Base-by-base conservation (phyloP, 2,888 invertebrate species). In the Ephialtes manifestator region DNA sequence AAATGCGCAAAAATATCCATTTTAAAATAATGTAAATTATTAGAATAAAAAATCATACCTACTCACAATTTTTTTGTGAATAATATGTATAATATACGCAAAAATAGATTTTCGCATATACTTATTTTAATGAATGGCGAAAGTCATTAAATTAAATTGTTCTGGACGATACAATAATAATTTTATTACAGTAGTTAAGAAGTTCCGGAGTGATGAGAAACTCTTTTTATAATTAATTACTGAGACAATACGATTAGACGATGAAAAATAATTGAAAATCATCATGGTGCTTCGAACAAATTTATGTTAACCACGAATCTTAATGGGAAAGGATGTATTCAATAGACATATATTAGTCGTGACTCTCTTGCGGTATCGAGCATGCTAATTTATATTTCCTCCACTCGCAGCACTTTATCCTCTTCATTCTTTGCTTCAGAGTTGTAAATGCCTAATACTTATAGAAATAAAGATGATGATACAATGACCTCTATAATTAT, bases 291-390 rank as follows among this genome's bases (percentile, higher is more conserved):
- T 71, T 76, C 67, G 84, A 81, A 77, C 51, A 81, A 84, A 81
- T 84, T 81, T 84, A 72, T 72, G 70, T 81, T 81, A 84, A 81
- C 67, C 18, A 70, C 46, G 70, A 55, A 39, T 28, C 15, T 74
- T 63, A 77, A 78, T 81, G 81, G 55, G 74, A 78, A 65, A 81
- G 53, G 63, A 74, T 78, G 60, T 55, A 81, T 77, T 77, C 80
- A 80, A 65, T 74, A 31, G 74, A 70, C 72, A 63, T 80, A 63
- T 80, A 84, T 81, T 76, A 81, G 79, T 81, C 84, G 80, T 81
- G 76, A 80, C 65, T 79, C 58, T 13, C 48, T 72, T 68, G 55
- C 60, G 72, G 67, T 77, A n/a, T 67, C 51, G 72, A 72, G 84
- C 43, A 81, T 84, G 72, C 68, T 81, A 77, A 77, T 84, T 81